Evolutionary conservation across 2,888 invertebrate genomes (phyloP).

Genomic region (Formica aserva): DNA sequence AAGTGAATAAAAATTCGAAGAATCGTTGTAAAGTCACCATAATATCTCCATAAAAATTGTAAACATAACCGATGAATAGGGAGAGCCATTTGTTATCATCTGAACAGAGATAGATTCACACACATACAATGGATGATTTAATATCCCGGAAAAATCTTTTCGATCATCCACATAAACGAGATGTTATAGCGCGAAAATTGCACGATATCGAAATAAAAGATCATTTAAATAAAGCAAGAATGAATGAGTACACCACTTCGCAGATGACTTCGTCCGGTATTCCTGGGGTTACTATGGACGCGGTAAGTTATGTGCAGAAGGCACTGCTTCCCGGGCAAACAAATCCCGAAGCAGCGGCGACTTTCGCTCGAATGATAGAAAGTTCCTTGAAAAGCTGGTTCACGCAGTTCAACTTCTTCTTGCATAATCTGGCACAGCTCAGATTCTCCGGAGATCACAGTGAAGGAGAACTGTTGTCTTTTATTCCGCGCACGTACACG

Average conservation of each 20-base stretch:
- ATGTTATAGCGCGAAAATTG: slow-evolving; percentile 70
- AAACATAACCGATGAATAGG: background rate
- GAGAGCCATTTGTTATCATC: background rate
- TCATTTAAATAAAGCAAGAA: slow-evolving; percentile 74
- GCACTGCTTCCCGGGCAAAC: slow-evolving; percentile 95
- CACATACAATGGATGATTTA: slow-evolving; percentile 70
- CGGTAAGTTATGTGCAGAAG: slow-evolving; percentile 96
- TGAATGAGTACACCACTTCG: slow-evolving; percentile 78
- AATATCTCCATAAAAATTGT: background rate
- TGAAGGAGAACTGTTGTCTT: slow-evolving; percentile 93
- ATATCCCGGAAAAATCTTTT: slow-evolving; percentile 59
- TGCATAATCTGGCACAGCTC: slow-evolving; percentile 98
- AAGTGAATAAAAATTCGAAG: slow-evolving; percentile 18
- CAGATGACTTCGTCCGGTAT: slow-evolving; percentile 97
- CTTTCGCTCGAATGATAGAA: slow-evolving; percentile 98
- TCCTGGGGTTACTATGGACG: slow-evolving; percentile 95
- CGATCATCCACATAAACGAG: slow-evolving; percentile 53
- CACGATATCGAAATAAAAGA: slow-evolving; percentile 77
- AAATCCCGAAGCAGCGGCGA: slow-evolving; percentile 98
- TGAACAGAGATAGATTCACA: background rate
- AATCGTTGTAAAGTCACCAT: background rate
- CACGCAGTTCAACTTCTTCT: slow-evolving; percentile 99
- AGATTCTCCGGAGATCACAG: slow-evolving; percentile 95
- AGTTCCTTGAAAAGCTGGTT: slow-evolving; percentile 97
- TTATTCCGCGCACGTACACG: slow-evolving; percentile 97